phyloP scores from a whole-genome alignment of 2,888 invertebrate species.

The Parapristionchus giblindavisi region DNA sequence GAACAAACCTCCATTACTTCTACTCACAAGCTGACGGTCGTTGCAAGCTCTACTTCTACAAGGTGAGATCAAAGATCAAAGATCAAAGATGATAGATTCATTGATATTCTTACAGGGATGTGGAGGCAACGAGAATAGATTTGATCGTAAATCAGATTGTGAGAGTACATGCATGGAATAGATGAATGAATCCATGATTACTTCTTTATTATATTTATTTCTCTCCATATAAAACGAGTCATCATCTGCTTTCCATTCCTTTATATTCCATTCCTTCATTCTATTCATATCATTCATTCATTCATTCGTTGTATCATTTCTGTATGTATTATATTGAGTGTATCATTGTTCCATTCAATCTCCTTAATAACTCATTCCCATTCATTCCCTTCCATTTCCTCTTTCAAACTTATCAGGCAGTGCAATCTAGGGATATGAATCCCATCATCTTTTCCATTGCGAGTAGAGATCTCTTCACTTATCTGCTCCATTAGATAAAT shows the following conservation, averaged over 20 bases:
- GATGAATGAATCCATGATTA: not conserved
- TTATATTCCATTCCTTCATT: not conserved
- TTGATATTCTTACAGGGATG: conserved; percentile 50
- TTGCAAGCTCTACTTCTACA: conserved; percentile 67
- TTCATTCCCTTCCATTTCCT: not conserved
- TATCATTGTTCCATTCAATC: not conserved
- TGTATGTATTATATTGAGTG: conserved; percentile 26
- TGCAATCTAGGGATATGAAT: conserved; percentile 17
- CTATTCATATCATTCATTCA: not conserved
- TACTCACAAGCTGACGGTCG: conserved; percentile 59
- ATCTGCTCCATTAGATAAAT: no score
- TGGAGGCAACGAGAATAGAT: conserved; percentile 64
- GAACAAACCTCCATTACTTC: conserved; percentile 67
- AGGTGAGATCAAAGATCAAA: conserved; percentile 12
- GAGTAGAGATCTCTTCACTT: no score
- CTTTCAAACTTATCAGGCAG: conserved; percentile 28
- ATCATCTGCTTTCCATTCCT: conserved; percentile 26
- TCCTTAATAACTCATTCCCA: conserved; percentile 20
- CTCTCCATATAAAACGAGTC: conserved; percentile 31
- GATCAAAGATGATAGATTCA: no score
- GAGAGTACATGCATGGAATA: conserved; percentile 42
- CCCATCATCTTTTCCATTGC: not conserved
- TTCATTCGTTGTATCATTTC: conserved; percentile 15
- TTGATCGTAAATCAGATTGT: conserved; percentile 62
- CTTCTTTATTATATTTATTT: not conserved